Evolutionary conservation across 35 echinoderm and acorn worm species (phyloP), one percentile per base, ranked within the genome.

Genomic region (Apostichopus parvimensis): DNA sequence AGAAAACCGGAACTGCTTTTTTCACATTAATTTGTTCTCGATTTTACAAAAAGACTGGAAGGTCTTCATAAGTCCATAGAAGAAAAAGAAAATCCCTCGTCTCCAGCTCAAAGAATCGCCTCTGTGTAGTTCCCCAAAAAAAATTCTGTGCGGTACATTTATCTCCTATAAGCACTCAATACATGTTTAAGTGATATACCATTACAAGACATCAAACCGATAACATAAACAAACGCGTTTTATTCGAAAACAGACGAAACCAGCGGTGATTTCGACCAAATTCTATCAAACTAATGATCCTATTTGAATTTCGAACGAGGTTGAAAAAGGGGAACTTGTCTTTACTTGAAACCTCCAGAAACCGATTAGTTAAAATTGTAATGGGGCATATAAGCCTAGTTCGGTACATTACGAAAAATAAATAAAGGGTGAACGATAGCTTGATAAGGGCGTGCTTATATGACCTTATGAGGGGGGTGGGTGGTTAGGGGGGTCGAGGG

Each of bases 201-300:
- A 61, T 61, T 61, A 61, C 12, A 12, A 61, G 58, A 61, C 58
- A 61, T 75, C 20, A 75, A 75, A 18, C 6, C 71, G 71, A 14
- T 75, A 13, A 22, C 18, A 22, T 75, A 75, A 75, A 75, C 18
- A 18, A 13, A 75, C 13, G n/a, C 20, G 6, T 22, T 75, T 75
- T 75, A 75, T 75, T 75, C 71, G 71, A 75, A 75, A 75, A 75
- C 71, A 75, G 71, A 75, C 71, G 17, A 75, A 75, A 75, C 71
- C 7, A 75, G 13, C 17, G 15, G 15, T 75, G 71, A 75, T 75
- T 75, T 75, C 6, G 15, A 75, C 7, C 64, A 75, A 75, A 75
- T 75, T 75, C 71, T 75, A 75, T 75, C 14, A 75, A 22, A 18
- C 20, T 20, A 75, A 75, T 6, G 71, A 75, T 18, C 71, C 71